Conservation (phyloP, 2,888 invertebrate genomes). For the Criorhina ranunculi region DNA sequence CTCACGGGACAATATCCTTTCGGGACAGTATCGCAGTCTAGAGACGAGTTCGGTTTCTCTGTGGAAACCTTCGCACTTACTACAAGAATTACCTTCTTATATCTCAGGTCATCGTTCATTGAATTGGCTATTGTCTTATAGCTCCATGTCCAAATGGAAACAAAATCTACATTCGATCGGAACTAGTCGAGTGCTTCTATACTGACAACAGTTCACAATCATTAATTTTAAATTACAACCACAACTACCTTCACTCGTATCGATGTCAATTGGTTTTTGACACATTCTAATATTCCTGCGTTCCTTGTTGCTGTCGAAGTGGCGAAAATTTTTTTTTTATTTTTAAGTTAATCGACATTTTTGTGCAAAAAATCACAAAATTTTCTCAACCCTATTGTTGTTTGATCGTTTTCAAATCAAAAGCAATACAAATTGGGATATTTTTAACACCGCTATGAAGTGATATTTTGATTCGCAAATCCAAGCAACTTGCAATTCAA, state of each 20-base stretch:
- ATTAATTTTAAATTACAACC: not conserved
- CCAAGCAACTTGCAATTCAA: not conserved
- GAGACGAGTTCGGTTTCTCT: too few species aligned
- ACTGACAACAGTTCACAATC: not conserved
- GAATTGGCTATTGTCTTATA: too few species aligned
- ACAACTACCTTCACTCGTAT: constrained; percentile 26
- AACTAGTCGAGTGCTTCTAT: not conserved
- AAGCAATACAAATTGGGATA: constrained; percentile 3
- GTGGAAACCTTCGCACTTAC: too few species aligned
- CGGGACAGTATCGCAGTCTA: too few species aligned
- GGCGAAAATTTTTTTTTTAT: constrained; percentile 59
- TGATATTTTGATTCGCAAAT: constrained; percentile 3
- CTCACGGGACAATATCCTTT: too few species aligned
- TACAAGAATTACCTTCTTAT: too few species aligned
- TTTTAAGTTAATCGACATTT: constrained; percentile 48
- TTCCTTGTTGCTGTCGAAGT: constrained; percentile 68
- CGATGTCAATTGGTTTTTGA: constrained; percentile 63
- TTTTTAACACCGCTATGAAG: constrained; percentile 5
- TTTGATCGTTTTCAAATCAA: constrained; percentile 3
- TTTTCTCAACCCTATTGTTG: constrained; percentile 2
- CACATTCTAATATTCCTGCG: constrained; percentile 58
- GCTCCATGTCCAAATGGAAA: too few species aligned
- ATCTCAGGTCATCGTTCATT: too few species aligned
- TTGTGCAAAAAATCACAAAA: constrained; percentile 40
- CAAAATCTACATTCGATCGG: not conserved